Evolutionary conservation across 2,888 invertebrate genomes (phyloP), one percentile per base, ranked within the genome.

Genomic region (Cephus spinipes): DNA sequence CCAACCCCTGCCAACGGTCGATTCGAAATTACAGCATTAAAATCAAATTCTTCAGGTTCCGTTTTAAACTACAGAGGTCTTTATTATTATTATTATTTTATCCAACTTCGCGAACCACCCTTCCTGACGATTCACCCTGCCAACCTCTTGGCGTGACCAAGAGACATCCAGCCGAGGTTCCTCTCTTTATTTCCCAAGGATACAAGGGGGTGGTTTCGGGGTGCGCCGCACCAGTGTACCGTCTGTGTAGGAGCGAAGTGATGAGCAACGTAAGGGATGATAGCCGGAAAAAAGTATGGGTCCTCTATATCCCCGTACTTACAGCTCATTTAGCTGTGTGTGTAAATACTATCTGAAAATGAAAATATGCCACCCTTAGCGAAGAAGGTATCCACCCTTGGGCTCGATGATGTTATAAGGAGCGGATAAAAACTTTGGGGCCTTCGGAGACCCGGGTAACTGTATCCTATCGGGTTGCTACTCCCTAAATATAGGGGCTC

Each of bases 381-480:
- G 35, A 33, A 36, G 75, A 23, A 71, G 69, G 33, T 71, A 55
- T 30, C 40, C 55, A 75, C 36, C 33, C 69, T 15, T 6, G 71
- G 40, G 36, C 69, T 23, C 75, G 40, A 77, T 69, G 30, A 77
- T 40, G 74, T 77, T 75, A 75, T 35, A 36, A 77, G 69, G 71
- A 71, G 69, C 69, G 71, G 69, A 77, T 77, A 75, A 77, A 75
- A 77, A 77, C 33, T 30, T 30, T 31, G 32, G 55, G 30, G 31
- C 55, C 40, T 32, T 32, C 12, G 11, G 35, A 68, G 35, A 30
- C 69, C 40, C 69, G 69, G 76, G 79, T 69, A 76, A 79, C 77
- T 73, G 79, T 80, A 79, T 75, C 79, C 79, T 77, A 82, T 81
- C 83, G 79, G 79, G 82, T 83, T 81, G 79, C 80, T 55, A 68